Evolutionary conservation across 2,888 invertebrate genomes (phyloP).

Genomic region (Liposcelis brunnea): DNA sequence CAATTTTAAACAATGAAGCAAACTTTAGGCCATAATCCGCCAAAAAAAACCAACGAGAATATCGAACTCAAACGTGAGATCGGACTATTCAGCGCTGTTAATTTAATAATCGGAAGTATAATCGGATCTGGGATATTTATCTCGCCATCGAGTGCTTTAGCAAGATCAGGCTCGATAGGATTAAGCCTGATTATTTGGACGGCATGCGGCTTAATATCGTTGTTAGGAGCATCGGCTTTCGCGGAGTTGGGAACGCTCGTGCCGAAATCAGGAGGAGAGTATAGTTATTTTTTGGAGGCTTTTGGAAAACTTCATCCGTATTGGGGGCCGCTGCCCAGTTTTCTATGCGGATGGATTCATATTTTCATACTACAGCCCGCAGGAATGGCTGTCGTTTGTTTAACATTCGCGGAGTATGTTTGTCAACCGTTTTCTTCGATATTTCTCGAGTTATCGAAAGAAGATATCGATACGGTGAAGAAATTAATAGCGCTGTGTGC

Average conservation of each 20-base stretch:
- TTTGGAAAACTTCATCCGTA: slow-evolving; percentile 47
- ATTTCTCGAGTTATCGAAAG: too few species aligned
- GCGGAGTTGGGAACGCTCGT: slow-evolving; percentile 67
- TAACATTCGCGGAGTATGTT: slow-evolving; percentile 60
- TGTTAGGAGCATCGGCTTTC: slow-evolving; percentile 57
- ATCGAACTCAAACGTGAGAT: slow-evolving; percentile 54
- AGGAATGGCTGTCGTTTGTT: slow-evolving; percentile 56
- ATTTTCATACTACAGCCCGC: slow-evolving; percentile 57
- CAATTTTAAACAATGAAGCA: too few species aligned
- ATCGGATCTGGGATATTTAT: slow-evolving; percentile 80
- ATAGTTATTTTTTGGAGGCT: slow-evolving; percentile 58
- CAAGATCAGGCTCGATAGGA: slow-evolving; percentile 61
- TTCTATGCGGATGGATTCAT: slow-evolving; percentile 60
- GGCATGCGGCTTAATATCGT: slow-evolving; percentile 57
- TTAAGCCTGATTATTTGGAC: slow-evolving; percentile 64
- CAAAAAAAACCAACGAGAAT: slow-evolving; percentile 9
- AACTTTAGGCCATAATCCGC: too few species aligned
- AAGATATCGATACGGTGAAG: too few species aligned
- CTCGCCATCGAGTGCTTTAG: slow-evolving; percentile 59
- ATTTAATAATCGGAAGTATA: slow-evolving; percentile 73
- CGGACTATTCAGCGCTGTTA: slow-evolving; percentile 64
- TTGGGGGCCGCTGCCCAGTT: slow-evolving; percentile 56
- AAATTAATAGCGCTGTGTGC: too few species aligned
- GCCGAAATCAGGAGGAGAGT: slow-evolving; percentile 64
- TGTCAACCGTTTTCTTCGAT: slow-evolving; percentile 33